Evolutionary conservation across 2,888 invertebrate species (phyloP).

Genomic region (Caprella mutica): DNA sequence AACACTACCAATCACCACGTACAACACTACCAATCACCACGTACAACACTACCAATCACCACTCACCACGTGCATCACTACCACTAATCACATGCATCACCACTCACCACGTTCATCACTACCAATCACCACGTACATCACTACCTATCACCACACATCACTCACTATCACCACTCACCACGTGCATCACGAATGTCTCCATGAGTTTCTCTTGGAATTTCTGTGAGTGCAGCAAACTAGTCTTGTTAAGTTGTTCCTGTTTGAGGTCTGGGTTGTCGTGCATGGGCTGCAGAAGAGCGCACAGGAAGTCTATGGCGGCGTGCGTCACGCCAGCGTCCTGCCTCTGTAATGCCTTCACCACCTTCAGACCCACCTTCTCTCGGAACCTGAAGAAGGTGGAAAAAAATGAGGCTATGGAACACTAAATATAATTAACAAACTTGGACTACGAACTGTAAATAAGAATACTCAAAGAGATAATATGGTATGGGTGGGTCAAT

Average conservation of each 20-base stretch:
- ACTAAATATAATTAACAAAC: not conserved
- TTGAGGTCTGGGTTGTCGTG: constrained; percentile 85
- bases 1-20: too few species aligned
- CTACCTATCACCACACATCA: too few species aligned
- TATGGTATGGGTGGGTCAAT: not conserved
- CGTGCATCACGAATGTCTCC: constrained; percentile 88
- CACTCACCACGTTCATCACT: not conserved
- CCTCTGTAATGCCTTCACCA: constrained; percentile 75
- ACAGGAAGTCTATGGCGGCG: constrained; percentile 92
- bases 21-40: too few species aligned
- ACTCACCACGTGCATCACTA: not conserved
- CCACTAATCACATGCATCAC: not conserved
- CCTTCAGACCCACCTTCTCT: constrained; percentile 84
- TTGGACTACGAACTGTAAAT: not conserved
- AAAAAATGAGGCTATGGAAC: not conserved
- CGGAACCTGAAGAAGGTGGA: constrained; percentile 56
- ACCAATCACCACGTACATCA: too few species aligned
- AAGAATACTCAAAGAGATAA: too few species aligned
- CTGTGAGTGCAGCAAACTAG: constrained; percentile 79
- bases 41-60: too few species aligned
- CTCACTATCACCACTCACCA: constrained; percentile 54
- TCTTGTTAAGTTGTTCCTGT: constrained; percentile 96
- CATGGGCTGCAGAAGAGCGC: constrained; percentile 98
- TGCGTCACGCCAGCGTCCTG: constrained; percentile 84
- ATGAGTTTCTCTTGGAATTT: constrained; percentile 84